phyloP scores from a whole-genome alignment of 2,888 invertebrate species.

The Omphaloscelis lunosa region DNA sequence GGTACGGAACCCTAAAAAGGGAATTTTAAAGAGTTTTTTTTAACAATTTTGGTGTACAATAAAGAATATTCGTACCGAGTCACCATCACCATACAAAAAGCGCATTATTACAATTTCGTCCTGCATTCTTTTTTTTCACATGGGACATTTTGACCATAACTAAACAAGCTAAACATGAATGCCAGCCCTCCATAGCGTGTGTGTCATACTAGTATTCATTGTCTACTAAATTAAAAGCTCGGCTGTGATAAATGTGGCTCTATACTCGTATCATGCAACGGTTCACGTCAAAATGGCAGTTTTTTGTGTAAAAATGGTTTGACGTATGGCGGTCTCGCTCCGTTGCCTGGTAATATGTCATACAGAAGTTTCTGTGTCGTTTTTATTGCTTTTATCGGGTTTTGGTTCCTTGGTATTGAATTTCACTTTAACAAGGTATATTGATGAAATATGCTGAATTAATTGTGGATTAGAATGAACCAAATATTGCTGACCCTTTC shows the following conservation, averaged over 20 bases:
- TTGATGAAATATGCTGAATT: not conserved
- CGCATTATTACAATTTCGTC: not conserved
- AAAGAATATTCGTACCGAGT: not conserved
- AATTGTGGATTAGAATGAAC: not conserved
- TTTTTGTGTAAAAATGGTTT: constrained; percentile 60
- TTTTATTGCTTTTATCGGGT: constrained; percentile 30
- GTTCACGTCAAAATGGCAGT: constrained; percentile 34
- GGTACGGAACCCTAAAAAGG: too few relatives aligned
- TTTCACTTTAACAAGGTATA: constrained; percentile 9
- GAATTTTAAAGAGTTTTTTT: too few relatives aligned
- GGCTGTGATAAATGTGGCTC: constrained; percentile 70
- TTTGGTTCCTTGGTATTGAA: not conserved
- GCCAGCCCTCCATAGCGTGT: constrained; percentile 62
- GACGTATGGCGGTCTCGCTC: constrained; percentile 51
- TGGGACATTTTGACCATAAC: not conserved
- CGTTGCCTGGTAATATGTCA: constrained; percentile 45
- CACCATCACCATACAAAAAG: not conserved
- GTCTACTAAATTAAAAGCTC: constrained; percentile 72
- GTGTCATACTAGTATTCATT: constrained; percentile 56
- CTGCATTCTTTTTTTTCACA: not conserved
- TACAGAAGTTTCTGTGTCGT: constrained; percentile 15
- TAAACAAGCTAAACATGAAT: constrained; percentile 5
- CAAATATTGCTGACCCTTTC: too few relatives aligned
- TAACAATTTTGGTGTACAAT: not conserved
- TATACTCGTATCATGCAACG: constrained; percentile 66